phyloP scores from a whole-genome alignment of 2,113 vertebrate genomes.

The Grallaria varia region DNA sequence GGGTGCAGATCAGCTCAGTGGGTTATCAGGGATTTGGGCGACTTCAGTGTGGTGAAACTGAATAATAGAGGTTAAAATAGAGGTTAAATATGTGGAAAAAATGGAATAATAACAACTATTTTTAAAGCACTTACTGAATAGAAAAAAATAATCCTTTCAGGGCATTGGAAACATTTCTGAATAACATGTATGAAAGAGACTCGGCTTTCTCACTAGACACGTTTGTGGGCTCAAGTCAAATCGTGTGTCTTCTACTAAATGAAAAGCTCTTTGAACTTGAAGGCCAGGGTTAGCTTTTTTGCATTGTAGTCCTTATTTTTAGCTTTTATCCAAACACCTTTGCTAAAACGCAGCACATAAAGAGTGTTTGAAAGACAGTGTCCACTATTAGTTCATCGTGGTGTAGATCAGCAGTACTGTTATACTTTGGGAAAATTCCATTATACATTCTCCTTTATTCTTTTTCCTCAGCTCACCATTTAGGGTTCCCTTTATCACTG shows the following conservation, averaged over 20 bases:
- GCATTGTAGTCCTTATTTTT: slow-evolving; percentile 8
- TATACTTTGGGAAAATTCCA: background rate
- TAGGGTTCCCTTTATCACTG: background rate
- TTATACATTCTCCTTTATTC: background rate
- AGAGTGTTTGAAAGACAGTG: background rate
- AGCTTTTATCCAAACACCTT: background rate
- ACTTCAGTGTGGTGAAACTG: background rate
- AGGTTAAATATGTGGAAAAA: background rate
- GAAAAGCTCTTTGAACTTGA: slow-evolving; percentile 23
- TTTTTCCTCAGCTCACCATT: background rate
- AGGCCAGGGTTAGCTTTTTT: background rate
- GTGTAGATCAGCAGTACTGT: background rate
- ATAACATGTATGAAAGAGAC: background rate
- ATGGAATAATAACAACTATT: background rate
- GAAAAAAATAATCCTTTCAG: background rate
- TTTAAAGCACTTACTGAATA: background rate
- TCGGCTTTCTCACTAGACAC: background rate
- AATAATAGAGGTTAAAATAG: background rate
- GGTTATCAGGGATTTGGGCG: background rate
- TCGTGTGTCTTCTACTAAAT: background rate
- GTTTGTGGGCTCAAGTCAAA: background rate
- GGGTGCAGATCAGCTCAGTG: background rate
- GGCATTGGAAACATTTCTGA: background rate
- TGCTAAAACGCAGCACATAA: background rate
- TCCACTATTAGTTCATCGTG: accelerated